Evolutionary conservation across 2,888 invertebrate genomes (phyloP).

Genomic region (Mantis religiosa): DNA sequence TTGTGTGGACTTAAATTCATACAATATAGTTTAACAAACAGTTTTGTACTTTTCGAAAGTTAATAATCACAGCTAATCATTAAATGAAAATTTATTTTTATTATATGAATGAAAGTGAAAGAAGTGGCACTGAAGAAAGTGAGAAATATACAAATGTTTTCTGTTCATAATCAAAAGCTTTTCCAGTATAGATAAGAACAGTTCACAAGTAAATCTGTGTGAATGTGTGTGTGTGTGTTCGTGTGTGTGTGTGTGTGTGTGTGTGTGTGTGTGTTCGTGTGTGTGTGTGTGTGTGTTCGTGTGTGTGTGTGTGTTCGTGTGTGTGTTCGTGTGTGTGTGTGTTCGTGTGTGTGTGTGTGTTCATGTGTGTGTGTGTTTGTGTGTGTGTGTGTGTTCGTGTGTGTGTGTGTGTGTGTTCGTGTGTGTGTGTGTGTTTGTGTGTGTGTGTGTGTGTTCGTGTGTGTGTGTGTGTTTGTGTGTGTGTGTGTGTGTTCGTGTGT

Average conservation of each 20-base stretch:
- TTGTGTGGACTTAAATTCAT: too few species aligned
- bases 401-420: background rate
- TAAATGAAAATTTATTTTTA: too few species aligned
- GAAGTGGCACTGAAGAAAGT: too few species aligned
- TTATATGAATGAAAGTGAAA: too few species aligned
- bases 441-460: background rate
- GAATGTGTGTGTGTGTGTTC: background rate
- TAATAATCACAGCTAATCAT: too few species aligned
- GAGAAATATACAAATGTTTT: too few species aligned
- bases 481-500: background rate
- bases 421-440: background rate
- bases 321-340: background rate
- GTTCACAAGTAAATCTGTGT: too few species aligned
- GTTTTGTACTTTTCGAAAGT: too few species aligned
- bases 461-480: background rate
- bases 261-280: background rate
- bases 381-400: background rate
- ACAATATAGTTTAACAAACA: too few species aligned
- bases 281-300: background rate
- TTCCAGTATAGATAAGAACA: too few species aligned
- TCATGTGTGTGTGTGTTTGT: background rate
- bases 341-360: background rate
- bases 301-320: background rate
- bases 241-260: background rate
- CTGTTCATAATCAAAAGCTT: too few species aligned